Evolutionary conservation across 2,888 invertebrate species (phyloP), one percentile per base, ranked within the genome.

Genomic region (Aleiodes alternator): DNA sequence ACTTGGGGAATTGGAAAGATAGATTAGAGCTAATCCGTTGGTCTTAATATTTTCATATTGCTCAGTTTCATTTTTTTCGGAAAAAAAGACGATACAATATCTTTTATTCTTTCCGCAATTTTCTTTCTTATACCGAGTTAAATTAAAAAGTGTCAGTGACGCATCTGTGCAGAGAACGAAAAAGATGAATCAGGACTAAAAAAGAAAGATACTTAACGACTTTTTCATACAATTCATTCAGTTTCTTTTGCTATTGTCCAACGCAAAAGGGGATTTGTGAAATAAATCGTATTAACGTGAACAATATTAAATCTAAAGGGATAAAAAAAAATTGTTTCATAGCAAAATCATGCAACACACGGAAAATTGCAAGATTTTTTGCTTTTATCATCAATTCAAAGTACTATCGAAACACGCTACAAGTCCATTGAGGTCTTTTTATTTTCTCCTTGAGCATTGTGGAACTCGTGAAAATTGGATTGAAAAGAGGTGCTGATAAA

Each of bases 391-490:
- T 43, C 43, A 9, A 43, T 43, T 8, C 9, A 43, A 43, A 43
- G 43, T 43, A 11, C 11, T 43, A 8, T 43, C 43, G 43, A 43
- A 43, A 43, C 43, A 43, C 43, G 43, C 43, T 11, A 43, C 7
- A 43, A 43, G 9, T 43, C 43, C 43, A 43, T 43, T 43, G 43
- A 8, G 43, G 7, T 43, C 11, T 9, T 43, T 11, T 11, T n/a
- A n/a, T 7, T 11, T 43, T 43, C 11, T 43, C 11, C 11, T n/a
- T n/a, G n/a, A 9, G 7, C 43, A 43, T 43, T 43, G 43, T 38
- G 1, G 38, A 53, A n/a, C 6, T 53, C 12, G 51, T 69, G 77
- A 80, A 79, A 85, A 87, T 87, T 84, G 84, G 84, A 87, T 87
- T 87, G 86, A 83, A 55, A 48, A n/a, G 76, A 76, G 75, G 78